Evolutionary conservation across 2,888 invertebrate genomes (phyloP), one percentile per base, ranked within the genome.

Genomic region (Blera fallax): DNA sequence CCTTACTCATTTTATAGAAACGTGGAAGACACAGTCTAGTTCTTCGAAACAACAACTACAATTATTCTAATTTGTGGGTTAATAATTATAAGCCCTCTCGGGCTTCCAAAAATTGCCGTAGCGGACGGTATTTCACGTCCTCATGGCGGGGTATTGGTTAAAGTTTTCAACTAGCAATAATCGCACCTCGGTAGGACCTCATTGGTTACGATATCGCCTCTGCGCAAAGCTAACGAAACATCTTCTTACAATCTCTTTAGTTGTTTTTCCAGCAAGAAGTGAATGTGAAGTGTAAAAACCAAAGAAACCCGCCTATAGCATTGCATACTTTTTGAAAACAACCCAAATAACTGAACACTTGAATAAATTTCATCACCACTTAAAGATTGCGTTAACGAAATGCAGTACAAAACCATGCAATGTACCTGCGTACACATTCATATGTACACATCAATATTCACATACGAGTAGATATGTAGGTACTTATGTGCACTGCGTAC

Each of bases 161-260:
- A 95, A 96, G 96, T 96, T 96, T 96, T 96, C 96, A 96, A 96
- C 95, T 96, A 96, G 96, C 96, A 96, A 96, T 96, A 95, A 96
- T 95, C 95, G 95, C 96, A 95, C 95, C 96, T 95, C 96, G 95
- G 95, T 95, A 94, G 93, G 94, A 95, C 96, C 95, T 96, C 96
- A 96, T 96, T 94, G 96, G 96, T 96, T 96, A 96, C 96, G 96
- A 96, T 96, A 96, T 95, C 95, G 96, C 96, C 96, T 94, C 96
- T 96, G 96, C 96, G 96, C 96, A 96, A 96, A 96, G 96, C 94
- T 96, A 88, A 89, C 81, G 27, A 3, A 1, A 6, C 5, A 0
- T 1, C 1, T 0, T 8, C n/a, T 8, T 7, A 14, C 18, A 34
- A 1, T 27, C 16, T n/a, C 3, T 54, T 34, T 69, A 54, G 40